phyloP scores from a whole-genome alignment of 2,888 invertebrate species.

The Cloeon dipterum region DNA sequence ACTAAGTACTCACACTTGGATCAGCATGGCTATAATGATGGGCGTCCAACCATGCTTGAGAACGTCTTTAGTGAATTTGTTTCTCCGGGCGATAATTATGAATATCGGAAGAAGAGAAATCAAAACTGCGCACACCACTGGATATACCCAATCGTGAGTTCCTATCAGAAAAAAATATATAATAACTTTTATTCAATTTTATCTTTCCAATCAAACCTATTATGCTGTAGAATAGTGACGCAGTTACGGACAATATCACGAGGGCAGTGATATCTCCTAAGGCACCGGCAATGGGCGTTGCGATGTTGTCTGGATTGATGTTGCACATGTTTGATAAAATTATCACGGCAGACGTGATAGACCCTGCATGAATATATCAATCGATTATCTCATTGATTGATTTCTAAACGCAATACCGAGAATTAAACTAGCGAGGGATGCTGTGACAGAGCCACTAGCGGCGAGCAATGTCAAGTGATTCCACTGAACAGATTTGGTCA shows the following conservation, averaged over 20 bases:
- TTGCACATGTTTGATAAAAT: slow-evolving; percentile 22
- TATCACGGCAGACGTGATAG: slow-evolving; percentile 29
- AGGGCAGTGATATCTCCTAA: slow-evolving; percentile 31
- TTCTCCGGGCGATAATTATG: slow-evolving; percentile 7
- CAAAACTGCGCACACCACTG: neutral
- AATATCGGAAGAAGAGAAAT: neutral
- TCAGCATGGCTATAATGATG: neutral
- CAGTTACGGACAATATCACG: slow-evolving; percentile 22
- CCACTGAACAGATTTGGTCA: slow-evolving; percentile 19
- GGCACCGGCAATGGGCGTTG: slow-evolving; percentile 33
- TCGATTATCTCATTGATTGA: too few species aligned
- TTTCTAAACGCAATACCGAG: too few species aligned
- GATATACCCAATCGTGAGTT: neutral
- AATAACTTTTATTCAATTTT: too few species aligned
- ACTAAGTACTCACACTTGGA: neutral
- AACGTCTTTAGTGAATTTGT: slow-evolving; percentile 7
- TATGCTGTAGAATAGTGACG: slow-evolving; percentile 16
- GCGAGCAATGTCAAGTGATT: slow-evolving; percentile 26
- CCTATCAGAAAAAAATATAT: neutral
- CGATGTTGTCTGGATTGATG: slow-evolving; percentile 36
- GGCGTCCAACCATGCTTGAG: neutral
- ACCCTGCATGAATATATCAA: slow-evolving; percentile 11
- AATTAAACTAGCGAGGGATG: slow-evolving; percentile 24
- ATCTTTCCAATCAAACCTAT: too few species aligned
- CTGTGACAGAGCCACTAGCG: slow-evolving; percentile 29